Conservation (phyloP, 2,113 vertebrate genomes). For the Tiliqua scincoides region DNA sequence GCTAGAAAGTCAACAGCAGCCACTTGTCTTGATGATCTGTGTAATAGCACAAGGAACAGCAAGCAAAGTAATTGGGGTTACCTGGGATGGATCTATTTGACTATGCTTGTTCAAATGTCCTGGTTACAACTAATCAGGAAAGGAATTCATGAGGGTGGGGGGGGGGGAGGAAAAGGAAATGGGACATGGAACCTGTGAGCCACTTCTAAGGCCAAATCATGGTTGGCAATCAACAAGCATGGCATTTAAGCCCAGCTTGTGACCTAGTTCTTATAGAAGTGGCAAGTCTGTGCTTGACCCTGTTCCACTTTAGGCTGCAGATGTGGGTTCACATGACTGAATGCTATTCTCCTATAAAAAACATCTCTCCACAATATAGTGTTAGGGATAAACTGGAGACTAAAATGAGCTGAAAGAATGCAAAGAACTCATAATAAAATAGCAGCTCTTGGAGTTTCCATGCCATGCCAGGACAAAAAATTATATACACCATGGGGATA, state of each 20-base stretch:
- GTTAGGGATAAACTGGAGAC: not conserved
- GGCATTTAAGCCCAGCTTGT: not conserved
- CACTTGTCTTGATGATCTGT: not conserved
- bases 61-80: not conserved
- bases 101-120: not conserved
- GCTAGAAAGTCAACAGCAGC: not conserved
- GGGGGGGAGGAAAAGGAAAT: not conserved
- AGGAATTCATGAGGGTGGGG: not conserved
- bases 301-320: not conserved
- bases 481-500: not conserved
- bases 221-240: not conserved
- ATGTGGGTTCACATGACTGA: too few relatives aligned
- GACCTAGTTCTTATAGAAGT: not conserved
- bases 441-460: not conserved
- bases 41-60: not conserved
- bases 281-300: not conserved
- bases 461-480: not conserved
- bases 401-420: not conserved
- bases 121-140: not conserved
- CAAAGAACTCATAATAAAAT: not conserved
- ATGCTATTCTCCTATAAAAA: not conserved
- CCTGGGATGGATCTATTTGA: not conserved
- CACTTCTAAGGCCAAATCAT: not conserved
- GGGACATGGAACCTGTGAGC: not conserved
- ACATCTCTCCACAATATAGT: not conserved